Percentiles rank a stretch among this genome's conserved stretches.
These are phyloP conservation scores for Jaculus jaculus DNA, from an alignment of 2,113 vertebrate genomes.

Conservation along the genomic window DNA sequence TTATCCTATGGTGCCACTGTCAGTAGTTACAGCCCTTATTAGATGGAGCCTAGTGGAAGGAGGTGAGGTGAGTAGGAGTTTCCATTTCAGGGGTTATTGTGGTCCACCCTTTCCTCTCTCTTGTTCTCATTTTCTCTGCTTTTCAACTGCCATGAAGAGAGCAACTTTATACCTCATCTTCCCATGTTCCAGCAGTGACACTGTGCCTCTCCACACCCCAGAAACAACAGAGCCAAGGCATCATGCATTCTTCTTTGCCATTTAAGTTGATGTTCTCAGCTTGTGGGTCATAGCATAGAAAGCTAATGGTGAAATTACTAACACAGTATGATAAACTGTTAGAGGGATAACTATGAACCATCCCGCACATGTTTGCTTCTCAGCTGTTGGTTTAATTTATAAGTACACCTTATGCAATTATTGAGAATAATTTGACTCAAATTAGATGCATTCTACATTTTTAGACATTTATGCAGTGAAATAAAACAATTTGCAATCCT, in stretches of 20 bases:
- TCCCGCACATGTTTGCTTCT: neutral
- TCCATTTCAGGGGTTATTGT: no score
- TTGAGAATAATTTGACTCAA: neutral
- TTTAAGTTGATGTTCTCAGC: neutral
- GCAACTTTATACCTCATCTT: neutral
- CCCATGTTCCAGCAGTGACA: accelerated
- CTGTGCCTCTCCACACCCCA: neutral
- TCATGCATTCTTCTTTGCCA: no score
- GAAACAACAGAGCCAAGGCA: neutral
- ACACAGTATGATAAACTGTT: neutral
- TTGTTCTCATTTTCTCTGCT: no score
- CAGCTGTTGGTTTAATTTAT: neutral
- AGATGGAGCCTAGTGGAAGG: neutral
- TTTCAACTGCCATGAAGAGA: neutral
- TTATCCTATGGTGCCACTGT: neutral
- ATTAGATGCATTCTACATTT: neutral
- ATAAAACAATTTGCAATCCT: neutral
- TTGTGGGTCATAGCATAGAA: neutral
- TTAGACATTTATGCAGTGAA: neutral
- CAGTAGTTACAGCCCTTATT: neutral
- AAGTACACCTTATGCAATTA: neutral
- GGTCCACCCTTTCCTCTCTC: neutral
- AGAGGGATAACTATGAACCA: neutral
- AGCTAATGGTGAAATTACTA: neutral
- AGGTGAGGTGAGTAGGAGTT: neutral